Evolutionary conservation across 2,888 invertebrate species (phyloP), one percentile per base, ranked within the genome.

Genomic region (Cantharis rufa): DNA sequence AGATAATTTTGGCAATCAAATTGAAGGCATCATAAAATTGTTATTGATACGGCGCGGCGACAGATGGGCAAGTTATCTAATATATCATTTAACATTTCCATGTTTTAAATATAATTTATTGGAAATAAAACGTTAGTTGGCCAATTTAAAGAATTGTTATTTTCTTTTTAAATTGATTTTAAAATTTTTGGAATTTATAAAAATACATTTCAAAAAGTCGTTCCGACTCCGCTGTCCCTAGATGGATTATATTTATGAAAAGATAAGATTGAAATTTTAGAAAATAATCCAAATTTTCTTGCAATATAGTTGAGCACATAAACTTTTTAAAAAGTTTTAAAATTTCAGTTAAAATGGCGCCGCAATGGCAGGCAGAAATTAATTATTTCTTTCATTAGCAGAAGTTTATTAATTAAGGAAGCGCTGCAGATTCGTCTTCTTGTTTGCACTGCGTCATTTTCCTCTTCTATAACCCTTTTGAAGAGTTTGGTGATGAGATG

Each of bases 391-490:
- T 88, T 88, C 88, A 88, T 88, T 88, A 88, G 88, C 86, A 88
- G 87, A 88, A 88, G 88, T 88, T 88, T 88, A 88, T 88, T 88
- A 88, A 88, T 88, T 88, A 88, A 88, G 88, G 88, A 88, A 88
- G 88, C 88, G 86, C 86, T 86, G 83, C 84, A 86, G 86, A 86
- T 86, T 86, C 85, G 87, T 87, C 88, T 87, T 85, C 85, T 84
- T 88, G 88, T 88, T 88, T 87, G 86, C 86, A 84, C 84, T 87
- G 85, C 88, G 87, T 88, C 87, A 88, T 88, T 87, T 86, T 82
- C 82, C 80, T 82, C 78, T 79, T 76, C 78, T 78, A 81, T 86
- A 87, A 87, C 87, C 87, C 87, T 87, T 87, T 87, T 85, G 85
- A 86, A 82, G 82, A 85, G 83, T 83, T 83, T 83, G 84, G 80